These are phyloP conservation scores for Callospermophilus lateralis DNA, from an alignment of 2,113 vertebrate species.

Conservation along the genomic window DNA sequence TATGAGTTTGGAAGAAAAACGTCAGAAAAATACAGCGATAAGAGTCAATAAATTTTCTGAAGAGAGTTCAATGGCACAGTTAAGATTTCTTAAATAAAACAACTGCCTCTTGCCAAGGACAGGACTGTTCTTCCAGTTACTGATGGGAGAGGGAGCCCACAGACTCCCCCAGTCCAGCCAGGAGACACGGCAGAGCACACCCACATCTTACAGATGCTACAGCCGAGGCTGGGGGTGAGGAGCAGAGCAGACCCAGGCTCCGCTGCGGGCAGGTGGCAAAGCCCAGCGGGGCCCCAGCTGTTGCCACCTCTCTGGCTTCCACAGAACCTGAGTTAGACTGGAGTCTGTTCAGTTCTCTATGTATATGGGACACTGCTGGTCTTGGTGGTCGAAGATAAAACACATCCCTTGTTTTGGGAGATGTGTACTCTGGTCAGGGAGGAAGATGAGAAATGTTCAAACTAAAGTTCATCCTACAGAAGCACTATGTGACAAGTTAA, in stretches of 20 bases:
- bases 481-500: background rate
- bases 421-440: background rate
- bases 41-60: constrained; percentile 40
- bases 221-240: background rate
- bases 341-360: background rate
- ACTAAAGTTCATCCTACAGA: background rate
- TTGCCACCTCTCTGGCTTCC: background rate
- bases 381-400: background rate
- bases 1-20: constrained; percentile 36
- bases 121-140: background rate
- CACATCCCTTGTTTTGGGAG: background rate
- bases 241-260: background rate
- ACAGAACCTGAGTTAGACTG: background rate
- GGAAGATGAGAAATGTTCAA: background rate
- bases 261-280: background rate
- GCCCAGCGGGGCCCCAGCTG: background rate
- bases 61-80: constrained; percentile 6
- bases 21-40: constrained; percentile 49
- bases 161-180: accelerated
- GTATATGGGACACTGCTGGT: no score
- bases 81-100: constrained; percentile 60
- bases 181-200: background rate
- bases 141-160: background rate
- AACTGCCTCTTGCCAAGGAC: background rate
- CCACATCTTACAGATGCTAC: background rate